A percentile compares a stretch with the other conserved stretches of the same genome.
These are phyloP conservation scores for Sycophila sp. DNA, from an alignment of 1,140 invertebrate genomes.

Conservation along the genomic window DNA sequence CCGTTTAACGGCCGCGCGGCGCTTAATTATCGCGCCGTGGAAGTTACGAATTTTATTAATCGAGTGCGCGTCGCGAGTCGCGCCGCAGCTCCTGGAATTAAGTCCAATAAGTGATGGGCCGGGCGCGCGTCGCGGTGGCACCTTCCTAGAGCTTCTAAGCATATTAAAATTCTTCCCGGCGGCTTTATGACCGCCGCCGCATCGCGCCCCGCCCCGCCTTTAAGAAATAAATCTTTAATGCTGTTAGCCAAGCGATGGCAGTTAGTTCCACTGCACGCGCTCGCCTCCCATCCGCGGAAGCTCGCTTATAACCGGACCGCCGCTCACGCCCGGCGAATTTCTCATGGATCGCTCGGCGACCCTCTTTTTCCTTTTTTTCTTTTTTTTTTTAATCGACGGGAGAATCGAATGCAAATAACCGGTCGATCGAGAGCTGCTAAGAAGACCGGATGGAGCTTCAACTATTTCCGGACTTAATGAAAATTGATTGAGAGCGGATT, in stretches of 20 bases:
- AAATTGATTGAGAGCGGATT: neutral
- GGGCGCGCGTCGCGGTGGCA: constrained; percentile 23
- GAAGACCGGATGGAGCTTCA: too few relatives aligned
- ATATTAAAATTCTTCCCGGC: constrained; percentile 55
- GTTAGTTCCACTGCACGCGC: constrained; percentile 35
- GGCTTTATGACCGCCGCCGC: constrained; percentile 28
- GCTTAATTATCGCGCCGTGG: neutral
- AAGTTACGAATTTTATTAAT: constrained; percentile 10
- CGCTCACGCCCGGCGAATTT: neutral
- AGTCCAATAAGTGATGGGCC: constrained; percentile 7
- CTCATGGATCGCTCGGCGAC: neutral
- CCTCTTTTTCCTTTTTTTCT: too few relatives aligned
- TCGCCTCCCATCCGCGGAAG: neutral
- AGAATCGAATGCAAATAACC: constrained; percentile 21
- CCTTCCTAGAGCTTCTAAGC: constrained; percentile 55
- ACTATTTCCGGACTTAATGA: constrained; percentile 11
- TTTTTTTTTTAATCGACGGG: too few relatives aligned
- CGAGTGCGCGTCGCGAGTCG: neutral
- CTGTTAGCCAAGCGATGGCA: constrained; percentile 51
- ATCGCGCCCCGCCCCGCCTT: constrained; percentile 19
- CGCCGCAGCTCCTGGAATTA: too few relatives aligned
- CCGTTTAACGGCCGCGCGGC: too few relatives aligned
- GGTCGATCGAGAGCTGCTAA: neutral
- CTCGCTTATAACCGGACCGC: neutral
- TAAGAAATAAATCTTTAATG: constrained; percentile 55